These are phyloP conservation scores for Caenorhabditis wallacei DNA, from an alignment of 2,888 invertebrate genomes.

Conservation along the genomic window DNA sequence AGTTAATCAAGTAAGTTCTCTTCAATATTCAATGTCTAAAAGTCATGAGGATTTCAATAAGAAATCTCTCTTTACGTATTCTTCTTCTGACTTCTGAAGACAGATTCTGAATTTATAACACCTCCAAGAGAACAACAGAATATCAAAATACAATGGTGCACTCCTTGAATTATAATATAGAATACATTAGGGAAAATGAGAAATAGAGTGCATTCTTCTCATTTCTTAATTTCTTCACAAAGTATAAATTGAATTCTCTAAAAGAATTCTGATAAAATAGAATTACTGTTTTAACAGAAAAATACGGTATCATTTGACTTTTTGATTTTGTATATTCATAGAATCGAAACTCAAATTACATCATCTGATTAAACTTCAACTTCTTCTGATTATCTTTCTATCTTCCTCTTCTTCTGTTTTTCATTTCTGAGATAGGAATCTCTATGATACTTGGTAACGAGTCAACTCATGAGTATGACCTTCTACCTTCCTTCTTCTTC, in stretches of 20 bases:
- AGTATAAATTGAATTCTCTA: no score
- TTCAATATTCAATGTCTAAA: neutral
- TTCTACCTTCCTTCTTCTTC: conserved; percentile 15
- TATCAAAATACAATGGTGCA: conserved; percentile 39
- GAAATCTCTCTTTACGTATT: conserved; percentile 19
- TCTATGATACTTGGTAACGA: neutral
- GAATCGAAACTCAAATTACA: no score
- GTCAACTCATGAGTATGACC: conserved; percentile 2
- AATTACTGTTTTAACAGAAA: no score
- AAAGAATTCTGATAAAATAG: no score
- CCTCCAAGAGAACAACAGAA: neutral
- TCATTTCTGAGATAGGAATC: neutral
- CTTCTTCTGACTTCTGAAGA: conserved; percentile 26
- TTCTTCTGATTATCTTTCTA: neutral
- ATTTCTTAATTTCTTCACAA: neutral
- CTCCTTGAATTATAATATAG: conserved; percentile 16
- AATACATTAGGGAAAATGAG: neutral
- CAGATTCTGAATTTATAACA: conserved; percentile 32
- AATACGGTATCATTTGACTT: no score
- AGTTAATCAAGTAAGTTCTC: conserved; percentile 30
- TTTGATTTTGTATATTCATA: no score
- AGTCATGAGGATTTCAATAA: neutral
- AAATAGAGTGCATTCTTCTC: neutral
- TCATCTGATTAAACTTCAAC: no score
- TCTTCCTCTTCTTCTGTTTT: neutral